Base-by-base conservation (phyloP, 2,113 vertebrate genomes). In the Bufo bufo region DNA sequence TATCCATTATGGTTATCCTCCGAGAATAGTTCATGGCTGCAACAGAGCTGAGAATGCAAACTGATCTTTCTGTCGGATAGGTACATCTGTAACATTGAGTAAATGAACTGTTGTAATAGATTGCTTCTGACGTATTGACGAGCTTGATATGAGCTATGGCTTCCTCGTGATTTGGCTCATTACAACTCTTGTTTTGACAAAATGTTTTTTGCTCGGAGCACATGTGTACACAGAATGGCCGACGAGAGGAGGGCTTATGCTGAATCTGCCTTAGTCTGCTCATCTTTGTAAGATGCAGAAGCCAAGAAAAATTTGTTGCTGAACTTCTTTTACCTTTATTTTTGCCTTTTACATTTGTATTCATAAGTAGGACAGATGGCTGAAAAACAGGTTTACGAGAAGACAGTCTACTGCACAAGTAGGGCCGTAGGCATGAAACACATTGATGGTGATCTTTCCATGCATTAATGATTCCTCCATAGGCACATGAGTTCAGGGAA, bases 61-160 rank as follows among this genome's bases (percentile, higher is more conserved):
- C 50, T 83, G 81, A 84, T 89, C 87, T 89, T 84, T 84, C 78
- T 78, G 72, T 74, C 33, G 59, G 78, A 84, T 58, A 33, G 61
- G 59, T 58, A 56, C 74, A 84, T 45, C 43, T 84, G 81, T 77
- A 89, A 56, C 47, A 69, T 77, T 84, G 58, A 84, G 79, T 77
- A 63, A 89, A 89, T 89, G 19, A 89, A 84, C 69, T 78, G 82
- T 77, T 89, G 83, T 69, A 78, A 78, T 77, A 78, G 63, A 89
- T 89, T 89, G 87, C 80, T 43, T 66, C 23, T 84, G 87, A 66
- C 72, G 69, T 78, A 69, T 89, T 89, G 87, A 89, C 81, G 49
- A 77, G 45, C 71, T 66, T 50, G 74, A 89, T 89, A 47, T 69
- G 23, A 84, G 66, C 69, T 83, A 84, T 82, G 66, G 72, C 87